phyloP scores from a whole-genome alignment of 2,888 invertebrate species.

The Himalopsyche japonica region DNA sequence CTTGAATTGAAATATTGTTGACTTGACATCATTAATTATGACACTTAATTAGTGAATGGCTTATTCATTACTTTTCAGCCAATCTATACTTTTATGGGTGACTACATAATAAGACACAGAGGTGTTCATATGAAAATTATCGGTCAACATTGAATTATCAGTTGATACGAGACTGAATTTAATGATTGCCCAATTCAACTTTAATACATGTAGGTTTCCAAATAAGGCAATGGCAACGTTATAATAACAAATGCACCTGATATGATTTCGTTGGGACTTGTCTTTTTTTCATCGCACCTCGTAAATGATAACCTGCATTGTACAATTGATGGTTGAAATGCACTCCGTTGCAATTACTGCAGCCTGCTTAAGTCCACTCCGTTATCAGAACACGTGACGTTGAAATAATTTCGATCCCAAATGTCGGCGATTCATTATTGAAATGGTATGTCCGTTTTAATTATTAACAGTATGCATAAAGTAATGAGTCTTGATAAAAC shows the following conservation, averaged over 20 bases:
- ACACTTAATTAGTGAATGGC: too few relatives aligned
- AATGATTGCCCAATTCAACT: slow-evolving; percentile 1
- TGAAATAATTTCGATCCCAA: neutral
- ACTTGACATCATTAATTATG: too few relatives aligned
- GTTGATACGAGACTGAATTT: neutral
- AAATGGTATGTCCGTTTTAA: neutral
- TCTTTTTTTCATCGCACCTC: slow-evolving; percentile 6
- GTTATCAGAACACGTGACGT: neutral
- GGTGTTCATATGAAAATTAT: slow-evolving; percentile 12
- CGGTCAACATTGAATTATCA: slow-evolving; percentile 8
- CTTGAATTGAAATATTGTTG: too few relatives aligned
- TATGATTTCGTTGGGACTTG: neutral
- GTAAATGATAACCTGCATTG: slow-evolving; percentile 5
- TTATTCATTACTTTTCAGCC: neutral
- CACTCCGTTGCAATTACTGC: neutral
- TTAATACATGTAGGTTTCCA: neutral
- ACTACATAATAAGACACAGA: neutral
- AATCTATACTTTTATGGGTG: neutral
- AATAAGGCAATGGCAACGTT: neutral
- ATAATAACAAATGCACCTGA: slow-evolving; percentile 3
- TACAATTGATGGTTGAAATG: neutral
- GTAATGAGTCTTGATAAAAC: neutral
- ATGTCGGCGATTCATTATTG: neutral
- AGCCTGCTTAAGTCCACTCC: neutral
- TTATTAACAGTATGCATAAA: neutral